These are phyloP conservation scores for Labroides dimidiatus DNA, from an alignment of 2,797 vertebrate species.

Conservation along the genomic window DNA sequence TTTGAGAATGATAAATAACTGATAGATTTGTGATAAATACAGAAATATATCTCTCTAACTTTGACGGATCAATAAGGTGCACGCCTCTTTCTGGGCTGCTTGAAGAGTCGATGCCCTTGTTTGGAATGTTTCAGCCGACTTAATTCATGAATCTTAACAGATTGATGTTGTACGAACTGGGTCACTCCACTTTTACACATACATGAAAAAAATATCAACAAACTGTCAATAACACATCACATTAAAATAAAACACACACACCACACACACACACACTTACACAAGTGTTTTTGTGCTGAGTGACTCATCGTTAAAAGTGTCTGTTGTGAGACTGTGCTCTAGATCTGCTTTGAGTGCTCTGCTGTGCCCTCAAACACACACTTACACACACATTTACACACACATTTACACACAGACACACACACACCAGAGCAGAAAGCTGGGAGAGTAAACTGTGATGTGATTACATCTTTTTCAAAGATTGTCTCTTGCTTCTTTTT, in stretches of 20 bases:
- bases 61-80: conserved; percentile 73
- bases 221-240: conserved; percentile 59
- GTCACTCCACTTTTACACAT: conserved; percentile 72
- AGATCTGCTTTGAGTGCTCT: conserved; percentile 73
- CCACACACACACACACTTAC: conserved; percentile 45
- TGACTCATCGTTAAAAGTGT: conserved; percentile 74
- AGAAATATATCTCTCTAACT: conserved; percentile 76
- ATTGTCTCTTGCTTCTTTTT: conserved; percentile 83
- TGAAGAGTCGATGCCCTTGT: conserved; percentile 68
- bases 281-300: conserved; percentile 74
- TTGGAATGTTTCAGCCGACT: conserved; percentile 80
- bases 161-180: conserved; percentile 76
- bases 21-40: conserved; percentile 71
- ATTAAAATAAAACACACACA: conserved; percentile 17
- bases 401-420: conserved; percentile 43
- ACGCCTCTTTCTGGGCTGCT: conserved; percentile 60
- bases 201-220: conserved; percentile 61
- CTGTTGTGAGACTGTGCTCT: conserved; percentile 77
- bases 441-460: conserved; percentile 80
- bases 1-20: conserved; percentile 52
- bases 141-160: conserved; percentile 67
- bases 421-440: conserved; percentile 71
- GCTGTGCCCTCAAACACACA: conserved; percentile 71
- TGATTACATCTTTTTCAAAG: conserved; percentile 79
- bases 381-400: conserved; percentile 54